Base-by-base conservation (phyloP, 2,888 invertebrate genomes). In the Lepas anatifera region DNA sequence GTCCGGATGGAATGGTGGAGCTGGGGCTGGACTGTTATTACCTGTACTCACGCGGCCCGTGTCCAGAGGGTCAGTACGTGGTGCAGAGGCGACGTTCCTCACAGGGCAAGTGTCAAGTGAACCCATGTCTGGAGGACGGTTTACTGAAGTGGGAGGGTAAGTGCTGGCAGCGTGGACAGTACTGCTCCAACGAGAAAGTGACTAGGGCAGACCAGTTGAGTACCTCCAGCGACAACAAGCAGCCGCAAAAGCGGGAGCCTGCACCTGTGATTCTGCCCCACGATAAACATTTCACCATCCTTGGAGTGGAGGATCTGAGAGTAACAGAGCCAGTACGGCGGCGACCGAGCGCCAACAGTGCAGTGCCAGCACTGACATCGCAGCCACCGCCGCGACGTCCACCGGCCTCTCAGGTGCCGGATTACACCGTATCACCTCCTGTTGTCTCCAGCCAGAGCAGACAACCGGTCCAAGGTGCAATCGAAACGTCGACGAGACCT, bases 41-140 rank as follows among this genome's bases (percentile, higher is more conserved):
- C 58, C 58, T 58, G 58, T 58, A 58, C 58, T 29, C 58, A 32
- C 58, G 58, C 18, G 58, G 58, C 58, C 58, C 58, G 32, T 58
- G 58, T 22, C 58, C 58, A 32, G 13, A 16, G 18, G 58, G 58
- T 18, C 29, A 58, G 58, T 58, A 58, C 58, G 58, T 58, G 29
- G 32, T 32, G 29, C 58, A 58, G 32, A 32, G 29, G 58, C 18
- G 4, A 6, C 32, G 58, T 18, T 32, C 32, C 18, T 32, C 29
- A 32, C 58, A 8, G 18, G 58, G 58, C 18, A n/a, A 32, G 7
- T 58, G 58, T 32, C 32, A 16, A 6, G 58, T 32, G 32, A 58
- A 58, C 58, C 58, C 58, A 32, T 58, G 58, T 22, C 11, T 7
- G 1, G 58, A 18, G 18, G 58, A 58, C 58, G 58, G 32, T 32